These are phyloP conservation scores for Lobophora halterata DNA, from an alignment of 2,888 invertebrate species.

Conservation along the genomic window DNA sequence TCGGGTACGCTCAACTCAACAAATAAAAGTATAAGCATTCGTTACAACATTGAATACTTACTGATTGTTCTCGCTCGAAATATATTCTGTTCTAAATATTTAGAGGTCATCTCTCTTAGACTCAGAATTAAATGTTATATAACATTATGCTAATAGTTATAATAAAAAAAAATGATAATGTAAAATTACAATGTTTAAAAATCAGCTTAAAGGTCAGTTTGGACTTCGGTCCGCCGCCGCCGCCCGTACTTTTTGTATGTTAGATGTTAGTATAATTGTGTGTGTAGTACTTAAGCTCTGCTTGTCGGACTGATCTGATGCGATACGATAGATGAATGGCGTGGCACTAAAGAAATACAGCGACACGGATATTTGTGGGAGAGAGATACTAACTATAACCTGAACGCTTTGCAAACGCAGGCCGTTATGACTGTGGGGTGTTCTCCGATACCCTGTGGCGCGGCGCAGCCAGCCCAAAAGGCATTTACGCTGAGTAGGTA, in stretches of 20 bases:
- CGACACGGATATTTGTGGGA: slow-evolving; percentile 58
- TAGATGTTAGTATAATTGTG: too few species aligned
- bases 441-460: too few species aligned
- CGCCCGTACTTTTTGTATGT: too few species aligned
- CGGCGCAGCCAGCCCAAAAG: slow-evolving; percentile 6
- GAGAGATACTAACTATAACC: slow-evolving; percentile 47
- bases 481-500: slow-evolving; percentile 37
- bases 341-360: slow-evolving; percentile 53
- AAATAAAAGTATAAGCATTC: slow-evolving; percentile 39
- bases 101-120: too few species aligned
- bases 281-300: too few species aligned
- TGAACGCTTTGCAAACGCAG: slow-evolving; percentile 27
- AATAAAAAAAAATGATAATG: slow-evolving; percentile 26
- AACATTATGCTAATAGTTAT: slow-evolving; percentile 23
- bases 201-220: slow-evolving; percentile 32
- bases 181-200: slow-evolving; percentile 22
- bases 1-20: slow-evolving; percentile 32
- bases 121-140: too few species aligned
- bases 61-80: slow-evolving; percentile 1
- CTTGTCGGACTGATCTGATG: too few species aligned
- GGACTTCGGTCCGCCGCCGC: slow-evolving; percentile 26
- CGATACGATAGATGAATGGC: slow-evolving; percentile 64
- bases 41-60: slow-evolving; percentile 32
- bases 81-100: slow-evolving; percentile 6
- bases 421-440: too few species aligned